These are phyloP conservation scores for Andinoacara biseriatus DNA, from an alignment of 2,113 vertebrate species.

Conservation along the genomic window DNA sequence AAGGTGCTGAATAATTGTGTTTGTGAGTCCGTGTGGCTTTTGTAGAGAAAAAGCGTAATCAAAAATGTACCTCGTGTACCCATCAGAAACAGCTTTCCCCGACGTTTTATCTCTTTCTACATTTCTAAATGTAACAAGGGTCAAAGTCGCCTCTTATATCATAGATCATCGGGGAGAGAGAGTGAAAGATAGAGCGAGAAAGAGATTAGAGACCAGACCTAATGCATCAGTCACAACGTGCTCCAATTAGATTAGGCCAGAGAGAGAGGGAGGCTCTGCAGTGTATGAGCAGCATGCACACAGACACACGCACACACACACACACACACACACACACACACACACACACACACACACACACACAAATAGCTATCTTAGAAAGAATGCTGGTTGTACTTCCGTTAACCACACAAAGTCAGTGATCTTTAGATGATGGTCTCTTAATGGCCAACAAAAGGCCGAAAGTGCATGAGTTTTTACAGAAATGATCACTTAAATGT, in stretches of 20 bases:
- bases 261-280: constrained; percentile 66
- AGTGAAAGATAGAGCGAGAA: constrained; percentile 49
- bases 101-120: constrained; percentile 54
- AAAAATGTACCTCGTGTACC: constrained; percentile 5
- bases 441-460: constrained; percentile 25
- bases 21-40: not conserved
- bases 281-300: constrained; percentile 43
- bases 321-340: constrained; percentile 7
- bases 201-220: constrained; percentile 74
- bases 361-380: constrained; percentile 39
- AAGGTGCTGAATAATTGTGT: constrained; percentile 1
- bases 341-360: constrained; percentile 29
- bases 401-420: constrained; percentile 20
- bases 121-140: constrained; percentile 59
- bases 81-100: constrained; percentile 10
- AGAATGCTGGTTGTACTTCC: constrained; percentile 40
- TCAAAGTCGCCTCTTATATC: constrained; percentile 71
- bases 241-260: constrained; percentile 78
- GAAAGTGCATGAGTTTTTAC: constrained; percentile 11
- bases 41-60: constrained; percentile 10
- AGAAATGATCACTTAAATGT: constrained; percentile 30
- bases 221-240: constrained; percentile 78
- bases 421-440: constrained; percentile 46
- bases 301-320: constrained; percentile 21
- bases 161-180: constrained; percentile 57